Percentiles rank a stretch among this genome's conserved stretches.
Conservation (phyloP, 2,888 invertebrate species). For the Eupithecia subumbrata region DNA sequence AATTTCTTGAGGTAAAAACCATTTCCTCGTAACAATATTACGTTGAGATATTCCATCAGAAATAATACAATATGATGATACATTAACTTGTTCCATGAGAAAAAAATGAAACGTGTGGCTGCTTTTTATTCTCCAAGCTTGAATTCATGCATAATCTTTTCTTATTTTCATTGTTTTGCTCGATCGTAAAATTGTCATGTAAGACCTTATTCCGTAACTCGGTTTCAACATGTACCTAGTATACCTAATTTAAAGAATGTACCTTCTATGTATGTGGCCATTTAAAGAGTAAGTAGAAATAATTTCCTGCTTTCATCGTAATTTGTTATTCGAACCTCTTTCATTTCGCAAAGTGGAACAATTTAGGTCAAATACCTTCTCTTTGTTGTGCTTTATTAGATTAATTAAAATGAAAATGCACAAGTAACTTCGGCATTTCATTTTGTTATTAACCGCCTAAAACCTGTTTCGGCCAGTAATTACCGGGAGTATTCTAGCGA, state of each 20-base stretch:
- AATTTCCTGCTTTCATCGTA: conserved; percentile 19
- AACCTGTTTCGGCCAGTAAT: conserved; percentile 43
- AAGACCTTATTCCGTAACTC: background rate
- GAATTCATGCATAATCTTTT: background rate
- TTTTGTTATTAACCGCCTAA: conserved; percentile 33
- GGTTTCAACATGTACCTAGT: background rate
- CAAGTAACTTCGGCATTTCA: conserved; percentile 26
- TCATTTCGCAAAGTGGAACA: conserved; percentile 33
- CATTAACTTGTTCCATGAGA: background rate
- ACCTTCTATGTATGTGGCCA: background rate
- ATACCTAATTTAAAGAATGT: too few relatives aligned
- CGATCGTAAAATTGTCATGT: background rate
- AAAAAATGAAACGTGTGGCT: background rate
- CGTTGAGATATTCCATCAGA: background rate
- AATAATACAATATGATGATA: background rate
- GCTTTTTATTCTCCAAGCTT: background rate
- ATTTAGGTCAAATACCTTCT: conserved; percentile 28
- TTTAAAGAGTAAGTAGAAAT: conserved; percentile 7
- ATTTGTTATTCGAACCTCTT: conserved; percentile 30
- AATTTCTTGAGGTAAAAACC: background rate
- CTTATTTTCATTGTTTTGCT: background rate
- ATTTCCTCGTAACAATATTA: background rate
- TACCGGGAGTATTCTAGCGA: conserved; percentile 43
- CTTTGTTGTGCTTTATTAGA: conserved; percentile 21
- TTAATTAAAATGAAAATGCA: conserved; percentile 16